Conservation (phyloP, 2,113 vertebrate species). For the Coryphaenoides rupestris region DNA sequence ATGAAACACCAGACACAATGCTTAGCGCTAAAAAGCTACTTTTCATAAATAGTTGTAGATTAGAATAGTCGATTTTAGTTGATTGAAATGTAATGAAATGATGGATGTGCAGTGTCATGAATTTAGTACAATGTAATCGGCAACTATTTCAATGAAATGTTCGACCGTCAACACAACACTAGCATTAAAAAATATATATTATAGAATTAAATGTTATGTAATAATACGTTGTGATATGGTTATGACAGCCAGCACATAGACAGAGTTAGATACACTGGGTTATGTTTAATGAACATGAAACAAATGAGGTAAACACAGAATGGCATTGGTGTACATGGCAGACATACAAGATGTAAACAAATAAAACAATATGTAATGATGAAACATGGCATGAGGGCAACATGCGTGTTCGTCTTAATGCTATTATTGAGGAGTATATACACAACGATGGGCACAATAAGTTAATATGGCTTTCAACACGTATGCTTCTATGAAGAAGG, state of each 20-base stretch:
- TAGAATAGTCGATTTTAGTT: no score
- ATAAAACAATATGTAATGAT: background rate
- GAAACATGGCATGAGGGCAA: background rate
- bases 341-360: background rate
- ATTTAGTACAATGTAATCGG: no score
- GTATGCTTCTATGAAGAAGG: slow-evolving; percentile 5
- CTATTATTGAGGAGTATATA: no score
- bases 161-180: no score
- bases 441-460: slow-evolving; percentile 1
- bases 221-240: background rate
- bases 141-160: no score
- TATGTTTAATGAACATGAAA: slow-evolving; percentile 53
- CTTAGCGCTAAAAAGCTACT: no score
- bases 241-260: slow-evolving; percentile 23
- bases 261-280: slow-evolving; percentile 33
- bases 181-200: no score
- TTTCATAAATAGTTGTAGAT: no score
- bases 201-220: background rate
- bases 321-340: slow-evolving; percentile 18
- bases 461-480: slow-evolving; percentile 19
- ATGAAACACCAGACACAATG: no score
- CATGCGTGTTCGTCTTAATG: no score
- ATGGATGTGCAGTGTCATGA: no score
- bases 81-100: no score
- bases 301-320: slow-evolving; percentile 19